Conservation (phyloP, 2,888 invertebrate species). For the Calliphora vomitoria region DNA sequence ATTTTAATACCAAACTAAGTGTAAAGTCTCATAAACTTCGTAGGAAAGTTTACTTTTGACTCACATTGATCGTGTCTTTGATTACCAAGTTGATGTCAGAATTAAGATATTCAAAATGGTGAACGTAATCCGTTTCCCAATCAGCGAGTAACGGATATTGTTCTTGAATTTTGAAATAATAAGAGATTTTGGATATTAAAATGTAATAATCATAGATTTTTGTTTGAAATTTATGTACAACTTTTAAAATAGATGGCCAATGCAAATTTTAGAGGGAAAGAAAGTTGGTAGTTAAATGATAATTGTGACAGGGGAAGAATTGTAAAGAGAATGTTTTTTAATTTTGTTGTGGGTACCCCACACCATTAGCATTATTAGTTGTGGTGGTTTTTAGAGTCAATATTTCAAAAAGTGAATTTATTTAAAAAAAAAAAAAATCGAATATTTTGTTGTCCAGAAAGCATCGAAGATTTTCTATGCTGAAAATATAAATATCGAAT, state of each 20-base stretch:
- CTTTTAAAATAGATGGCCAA: conserved; percentile 23
- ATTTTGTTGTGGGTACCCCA: not conserved
- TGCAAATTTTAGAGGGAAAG: conserved; percentile 6
- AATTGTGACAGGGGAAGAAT: conserved; percentile 24
- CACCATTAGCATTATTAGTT: not conserved
- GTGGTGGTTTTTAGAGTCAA: not conserved
- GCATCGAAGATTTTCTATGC: not conserved
- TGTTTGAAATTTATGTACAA: not conserved
- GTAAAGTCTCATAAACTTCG: conserved; percentile 63
- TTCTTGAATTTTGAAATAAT: conserved; percentile 63
- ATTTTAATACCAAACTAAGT: conserved; percentile 43
- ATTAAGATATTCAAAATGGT: conserved; percentile 69
- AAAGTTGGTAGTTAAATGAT: conserved; percentile 34
- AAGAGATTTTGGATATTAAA: conserved; percentile 45
- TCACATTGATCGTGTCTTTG: conserved; percentile 64
- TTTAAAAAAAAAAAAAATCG: too few species aligned
- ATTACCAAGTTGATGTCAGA: conserved; percentile 69
- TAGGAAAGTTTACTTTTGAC: conserved; percentile 52
- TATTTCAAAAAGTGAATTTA: too few species aligned
- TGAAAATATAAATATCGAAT: not conserved
- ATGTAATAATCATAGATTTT: not conserved
- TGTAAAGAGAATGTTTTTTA: not conserved
- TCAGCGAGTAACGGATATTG: conserved; percentile 40
- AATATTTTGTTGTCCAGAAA: not conserved
- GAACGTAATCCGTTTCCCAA: conserved; percentile 46